A percentile compares a stretch with the other conserved stretches of the same genome.
Conservation (phyloP, 2,888 invertebrate species). For the Cosmopolites sordidus region DNA sequence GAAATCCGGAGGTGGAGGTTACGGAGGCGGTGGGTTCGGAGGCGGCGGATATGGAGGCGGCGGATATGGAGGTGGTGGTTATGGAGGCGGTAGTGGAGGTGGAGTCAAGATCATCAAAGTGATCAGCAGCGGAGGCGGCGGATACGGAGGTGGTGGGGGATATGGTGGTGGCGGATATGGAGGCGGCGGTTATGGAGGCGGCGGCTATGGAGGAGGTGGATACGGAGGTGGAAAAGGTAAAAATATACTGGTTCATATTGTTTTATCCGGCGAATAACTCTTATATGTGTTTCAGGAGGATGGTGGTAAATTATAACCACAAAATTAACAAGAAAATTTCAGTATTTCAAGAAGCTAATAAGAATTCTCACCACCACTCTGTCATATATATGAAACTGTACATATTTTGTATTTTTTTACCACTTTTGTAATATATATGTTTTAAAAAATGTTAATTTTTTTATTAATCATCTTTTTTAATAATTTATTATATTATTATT, state of each 20-base stretch:
- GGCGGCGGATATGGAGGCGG: constrained; percentile 8
- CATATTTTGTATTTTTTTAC: constrained; percentile 3
- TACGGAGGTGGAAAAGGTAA: constrained; percentile 13
- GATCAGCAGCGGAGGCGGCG: constrained; percentile 28
- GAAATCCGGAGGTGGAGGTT: constrained; percentile 16
- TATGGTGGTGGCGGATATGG: constrained; percentile 33
- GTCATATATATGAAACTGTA: constrained; percentile 1
- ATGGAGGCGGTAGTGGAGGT: constrained; percentile 27
- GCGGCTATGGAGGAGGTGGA: constrained; percentile 23
- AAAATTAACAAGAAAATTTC: background rate
- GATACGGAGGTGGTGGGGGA: constrained; percentile 34
- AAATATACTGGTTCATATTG: background rate
- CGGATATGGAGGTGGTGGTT: constrained; percentile 16
- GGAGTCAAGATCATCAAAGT: constrained; percentile 23
- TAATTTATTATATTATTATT: too few species aligned
- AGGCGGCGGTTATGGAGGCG: constrained; percentile 25
- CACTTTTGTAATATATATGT: background rate
- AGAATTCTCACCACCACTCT: background rate
- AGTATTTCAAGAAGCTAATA: background rate
- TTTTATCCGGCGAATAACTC: background rate
- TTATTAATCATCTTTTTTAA: background rate
- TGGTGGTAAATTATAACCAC: constrained; percentile 1
- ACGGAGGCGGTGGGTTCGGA: constrained; percentile 19
- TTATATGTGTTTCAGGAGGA: background rate
- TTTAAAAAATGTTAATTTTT: background rate